Percentiles rank a stretch among this genome's conserved stretches.
Conservation (phyloP, 2,888 invertebrate genomes). For the Lasioglossum figueresi region DNA sequence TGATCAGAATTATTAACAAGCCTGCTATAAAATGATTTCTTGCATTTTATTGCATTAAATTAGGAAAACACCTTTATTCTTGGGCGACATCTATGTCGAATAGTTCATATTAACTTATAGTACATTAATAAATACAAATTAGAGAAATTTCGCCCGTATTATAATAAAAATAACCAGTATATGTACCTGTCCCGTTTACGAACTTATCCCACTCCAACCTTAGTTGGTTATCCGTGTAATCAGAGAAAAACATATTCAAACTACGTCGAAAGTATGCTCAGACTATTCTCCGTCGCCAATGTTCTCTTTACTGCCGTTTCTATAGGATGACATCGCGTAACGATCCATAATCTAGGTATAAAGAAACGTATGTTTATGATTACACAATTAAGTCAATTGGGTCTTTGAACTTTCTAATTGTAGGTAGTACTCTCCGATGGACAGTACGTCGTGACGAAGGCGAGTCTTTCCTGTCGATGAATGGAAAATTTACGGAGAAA, state of each 20-base stretch:
- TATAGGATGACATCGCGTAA: not conserved
- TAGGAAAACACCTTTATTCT: no score
- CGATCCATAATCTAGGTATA: not conserved
- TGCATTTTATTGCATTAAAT: no score
- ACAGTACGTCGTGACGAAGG: not conserved
- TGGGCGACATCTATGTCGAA: no score
- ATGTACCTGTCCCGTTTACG: no score
- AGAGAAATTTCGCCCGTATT: no score
- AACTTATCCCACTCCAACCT: no score
- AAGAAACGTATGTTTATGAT: not conserved
- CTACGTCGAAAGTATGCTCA: not conserved
- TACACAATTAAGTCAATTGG: slow-evolving; percentile 4
- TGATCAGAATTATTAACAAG: no score
- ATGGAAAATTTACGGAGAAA: slow-evolving; percentile 1
- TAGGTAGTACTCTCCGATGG: not conserved
- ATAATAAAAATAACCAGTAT: no score
- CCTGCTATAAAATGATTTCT: no score
- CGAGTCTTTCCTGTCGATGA: not conserved
- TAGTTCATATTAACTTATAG: no score
- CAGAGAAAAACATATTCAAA: not conserved
- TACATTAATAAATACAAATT: no score
- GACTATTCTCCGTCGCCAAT: not conserved
- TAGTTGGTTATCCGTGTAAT: not conserved
- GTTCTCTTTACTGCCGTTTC: not conserved
- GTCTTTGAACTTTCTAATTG: slow-evolving; percentile 11